Evolutionary conservation across 2,113 vertebrate genomes (phyloP), one percentile per base, ranked within the genome.

Genomic region (Leptodactylus fuscus): DNA sequence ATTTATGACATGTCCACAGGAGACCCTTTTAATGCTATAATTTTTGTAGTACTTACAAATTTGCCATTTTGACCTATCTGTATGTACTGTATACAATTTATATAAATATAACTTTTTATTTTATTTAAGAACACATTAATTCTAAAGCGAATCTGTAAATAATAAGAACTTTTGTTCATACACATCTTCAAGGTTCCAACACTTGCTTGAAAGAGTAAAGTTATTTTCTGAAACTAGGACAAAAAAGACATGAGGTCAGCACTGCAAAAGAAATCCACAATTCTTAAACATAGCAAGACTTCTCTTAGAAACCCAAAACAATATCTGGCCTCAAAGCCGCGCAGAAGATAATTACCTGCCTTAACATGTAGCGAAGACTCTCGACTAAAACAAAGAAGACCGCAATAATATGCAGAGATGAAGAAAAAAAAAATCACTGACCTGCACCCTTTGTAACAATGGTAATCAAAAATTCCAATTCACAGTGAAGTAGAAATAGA

Each of bases 271-370:
- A 55, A 51, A 55, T 29, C 27, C 55, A 34, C 20, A 20, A 55
- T 51, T 36, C 27, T 78, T 18, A 67, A 67, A 18, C 62, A 62
- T 62, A 22, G 32, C 65, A 69, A 38, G 32, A 27, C 18, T 69
- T 69, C 38, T 69, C 65, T 69, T 69, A 69, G 65, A 69, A 22
- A 69, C 20, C 62, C 34, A 69, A 38, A 69, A 38, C 65, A 69
- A 69, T 36, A 18, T 69, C 62, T 69, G 20, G 32, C 32, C 62
- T 69, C 32, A 69, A 38, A 69, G 65, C 20, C 34, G 3, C 7
- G 4, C 32, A 34, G 18, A 69, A 69, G 34, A 69, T 69, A 69
- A 69, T 69, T 69, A 69, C 36, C 34, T 38, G 18, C 27, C 65
- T 69, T 69, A 69, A 69, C 18, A 13, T 69, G 65, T 69, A 32